Conservation (phyloP, 2,797 vertebrate genomes). For the Ficedula albicollis region DNA sequence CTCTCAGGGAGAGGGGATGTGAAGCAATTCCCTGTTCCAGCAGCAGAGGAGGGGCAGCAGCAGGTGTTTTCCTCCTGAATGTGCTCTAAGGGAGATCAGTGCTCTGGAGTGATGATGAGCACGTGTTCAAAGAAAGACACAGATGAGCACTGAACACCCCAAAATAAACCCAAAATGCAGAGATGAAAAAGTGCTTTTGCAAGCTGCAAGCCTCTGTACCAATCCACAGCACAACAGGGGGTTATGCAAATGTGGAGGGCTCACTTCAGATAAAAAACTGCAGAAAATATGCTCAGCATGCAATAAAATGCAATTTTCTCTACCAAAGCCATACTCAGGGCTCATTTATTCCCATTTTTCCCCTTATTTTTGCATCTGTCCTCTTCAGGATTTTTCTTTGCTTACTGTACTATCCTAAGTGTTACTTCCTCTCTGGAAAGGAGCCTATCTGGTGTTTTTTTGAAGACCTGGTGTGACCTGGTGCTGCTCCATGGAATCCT, state of each 20-base stretch:
- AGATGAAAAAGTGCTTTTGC: background rate
- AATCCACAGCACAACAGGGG: background rate
- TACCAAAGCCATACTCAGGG: background rate
- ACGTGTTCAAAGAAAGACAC: background rate
- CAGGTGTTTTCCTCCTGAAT: background rate
- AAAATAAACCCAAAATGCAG: slow-evolving; percentile 3
- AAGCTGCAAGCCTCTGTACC: background rate
- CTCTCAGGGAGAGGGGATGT: background rate
- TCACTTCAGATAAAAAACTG: background rate
- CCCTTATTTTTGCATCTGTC: background rate
- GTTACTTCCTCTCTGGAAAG: background rate
- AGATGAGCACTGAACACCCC: background rate
- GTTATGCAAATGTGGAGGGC: background rate
- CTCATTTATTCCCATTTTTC: background rate
- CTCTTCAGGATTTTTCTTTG: background rate
- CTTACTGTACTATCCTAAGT: background rate
- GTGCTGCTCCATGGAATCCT: background rate
- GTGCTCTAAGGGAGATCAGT: background rate
- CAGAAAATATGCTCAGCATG: background rate
- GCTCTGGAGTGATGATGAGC: background rate
- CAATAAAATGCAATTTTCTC: slow-evolving; percentile 1
- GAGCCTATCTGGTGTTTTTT: background rate
- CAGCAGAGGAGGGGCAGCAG: background rate
- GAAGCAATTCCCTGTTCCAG: background rate
- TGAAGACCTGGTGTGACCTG: background rate